These are phyloP conservation scores for Platyrinchus mystaceus DNA, from an alignment of 2,797 vertebrate species.

Conservation along the genomic window DNA sequence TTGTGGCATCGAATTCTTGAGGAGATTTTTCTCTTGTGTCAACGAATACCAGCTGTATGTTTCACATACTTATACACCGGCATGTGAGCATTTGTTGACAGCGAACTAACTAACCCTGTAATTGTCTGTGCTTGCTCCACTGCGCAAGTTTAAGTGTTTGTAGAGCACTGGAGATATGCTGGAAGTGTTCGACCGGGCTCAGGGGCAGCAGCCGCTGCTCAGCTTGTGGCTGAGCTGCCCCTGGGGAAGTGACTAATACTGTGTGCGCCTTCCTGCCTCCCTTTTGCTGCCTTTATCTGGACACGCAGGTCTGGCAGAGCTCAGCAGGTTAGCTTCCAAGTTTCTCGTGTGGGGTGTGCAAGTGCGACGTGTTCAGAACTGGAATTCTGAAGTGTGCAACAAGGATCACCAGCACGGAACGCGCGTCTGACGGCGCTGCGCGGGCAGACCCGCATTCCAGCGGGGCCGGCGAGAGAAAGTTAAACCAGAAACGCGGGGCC, in stretches of 20 bases:
- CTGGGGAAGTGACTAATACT: neutral
- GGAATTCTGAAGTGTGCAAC: accelerated
- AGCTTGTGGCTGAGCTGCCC: neutral
- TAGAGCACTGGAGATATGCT: accelerated
- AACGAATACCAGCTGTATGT: neutral
- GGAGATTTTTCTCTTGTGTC: neutral
- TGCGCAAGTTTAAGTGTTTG: neutral
- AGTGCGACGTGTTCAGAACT: neutral
- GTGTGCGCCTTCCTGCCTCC: neutral
- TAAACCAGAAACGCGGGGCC: accelerated
- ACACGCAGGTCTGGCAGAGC: neutral
- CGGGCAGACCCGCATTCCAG: accelerated
- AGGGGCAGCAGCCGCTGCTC: neutral
- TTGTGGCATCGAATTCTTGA: neutral
- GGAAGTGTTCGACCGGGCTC: neutral
- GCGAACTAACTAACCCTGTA: neutral
- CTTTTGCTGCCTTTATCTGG: neutral
- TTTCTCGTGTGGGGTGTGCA: neutral
- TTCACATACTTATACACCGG: neutral
- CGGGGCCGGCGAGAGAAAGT: accelerated
- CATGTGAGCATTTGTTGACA: neutral
- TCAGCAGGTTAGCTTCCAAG: neutral
- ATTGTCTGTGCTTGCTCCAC: neutral
- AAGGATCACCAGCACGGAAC: accelerated
- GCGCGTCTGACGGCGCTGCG: accelerated